These are phyloP conservation scores for Drosophila colorata DNA, from an alignment of 2,888 invertebrate species.

Conservation along the genomic window DNA sequence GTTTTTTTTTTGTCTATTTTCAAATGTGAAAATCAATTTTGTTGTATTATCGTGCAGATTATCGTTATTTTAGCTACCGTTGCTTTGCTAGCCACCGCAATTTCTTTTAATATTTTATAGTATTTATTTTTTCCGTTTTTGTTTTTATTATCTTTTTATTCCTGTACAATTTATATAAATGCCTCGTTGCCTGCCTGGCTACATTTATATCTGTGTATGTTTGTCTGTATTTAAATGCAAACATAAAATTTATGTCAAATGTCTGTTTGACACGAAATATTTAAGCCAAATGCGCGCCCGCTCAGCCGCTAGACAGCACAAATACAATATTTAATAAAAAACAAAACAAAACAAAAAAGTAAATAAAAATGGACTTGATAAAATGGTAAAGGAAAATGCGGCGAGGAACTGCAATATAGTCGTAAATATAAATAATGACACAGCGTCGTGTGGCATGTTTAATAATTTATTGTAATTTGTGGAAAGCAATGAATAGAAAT, in stretches of 20 bases:
- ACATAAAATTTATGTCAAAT: conserved; percentile 84
- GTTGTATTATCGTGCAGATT: conserved; percentile 32
- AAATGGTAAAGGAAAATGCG: conserved; percentile 31
- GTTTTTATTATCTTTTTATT: conserved; percentile 33
- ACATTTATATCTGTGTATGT: conserved; percentile 18
- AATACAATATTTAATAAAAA: conserved; percentile 65
- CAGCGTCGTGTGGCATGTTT: conserved; percentile 58
- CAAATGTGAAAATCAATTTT: background rate
- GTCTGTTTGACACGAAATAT: conserved; percentile 83
- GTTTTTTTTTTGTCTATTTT: background rate
- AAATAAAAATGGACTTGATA: conserved; percentile 28
- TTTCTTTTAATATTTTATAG: conserved; percentile 59
- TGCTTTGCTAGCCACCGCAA: conserved; percentile 35
- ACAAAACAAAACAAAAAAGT: conserved; percentile 2
- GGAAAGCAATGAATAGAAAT: conserved; percentile 56
- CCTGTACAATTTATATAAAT: conserved; percentile 52
- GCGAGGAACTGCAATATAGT: conserved; percentile 38
- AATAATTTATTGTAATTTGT: conserved; percentile 76
- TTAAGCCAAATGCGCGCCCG: conserved; percentile 70
- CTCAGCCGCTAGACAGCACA: conserved; percentile 42
- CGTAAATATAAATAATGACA: conserved; percentile 66
- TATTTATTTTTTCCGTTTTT: conserved; percentile 43
- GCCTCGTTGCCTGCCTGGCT: conserved; percentile 29
- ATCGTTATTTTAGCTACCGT: conserved; percentile 13
- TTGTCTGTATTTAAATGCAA: conserved; percentile 82